Percentiles rank a stretch among this genome's conserved stretches.
phyloP scores from a whole-genome alignment of 2,888 invertebrate species.

The Acanthoscelides obtectus region DNA sequence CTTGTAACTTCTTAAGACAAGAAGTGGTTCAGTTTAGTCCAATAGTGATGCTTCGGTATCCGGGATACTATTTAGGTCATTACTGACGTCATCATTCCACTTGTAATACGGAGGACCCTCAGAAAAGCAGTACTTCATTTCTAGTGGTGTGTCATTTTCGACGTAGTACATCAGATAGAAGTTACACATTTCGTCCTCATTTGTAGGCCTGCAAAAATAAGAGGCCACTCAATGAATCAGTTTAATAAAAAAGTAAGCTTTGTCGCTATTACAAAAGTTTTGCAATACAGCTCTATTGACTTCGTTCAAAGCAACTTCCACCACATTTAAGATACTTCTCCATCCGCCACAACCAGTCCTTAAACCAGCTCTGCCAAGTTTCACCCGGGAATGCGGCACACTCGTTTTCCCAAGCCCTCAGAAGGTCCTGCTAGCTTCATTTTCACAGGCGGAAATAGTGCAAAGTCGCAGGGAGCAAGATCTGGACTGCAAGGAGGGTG shows the following conservation, averaged over 20 bases:
- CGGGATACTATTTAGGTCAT: conserved; percentile 70
- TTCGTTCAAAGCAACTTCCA: too few species aligned
- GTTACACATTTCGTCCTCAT: conserved; percentile 92
- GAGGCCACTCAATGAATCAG: conserved; percentile 5
- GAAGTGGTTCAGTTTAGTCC: conserved; percentile 33
- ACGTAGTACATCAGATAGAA: conserved; percentile 94
- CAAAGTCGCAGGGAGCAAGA: too few species aligned
- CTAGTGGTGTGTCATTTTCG: conserved; percentile 65
- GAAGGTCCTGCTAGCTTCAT: too few species aligned
- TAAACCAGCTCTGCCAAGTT: too few species aligned
- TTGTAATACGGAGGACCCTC: conserved; percentile 79
- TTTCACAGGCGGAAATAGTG: too few species aligned
- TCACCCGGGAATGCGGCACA: too few species aligned
- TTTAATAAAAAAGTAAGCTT: conserved; percentile 2
- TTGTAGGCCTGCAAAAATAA: conserved; percentile 50
- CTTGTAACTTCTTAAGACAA: not conserved
- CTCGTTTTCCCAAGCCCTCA: too few species aligned
- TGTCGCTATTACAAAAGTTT: conserved; percentile 1
- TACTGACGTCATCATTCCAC: conserved; percentile 60
- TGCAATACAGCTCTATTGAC: not conserved
- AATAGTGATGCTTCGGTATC: conserved; percentile 62
- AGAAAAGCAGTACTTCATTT: conserved; percentile 79
- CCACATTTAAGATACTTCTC: too few species aligned
- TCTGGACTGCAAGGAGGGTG: too few species aligned
- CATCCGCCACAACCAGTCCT: too few species aligned